Evolutionary conservation across 2,113 vertebrate genomes (phyloP).

Genomic region (Empidonax traillii): DNA sequence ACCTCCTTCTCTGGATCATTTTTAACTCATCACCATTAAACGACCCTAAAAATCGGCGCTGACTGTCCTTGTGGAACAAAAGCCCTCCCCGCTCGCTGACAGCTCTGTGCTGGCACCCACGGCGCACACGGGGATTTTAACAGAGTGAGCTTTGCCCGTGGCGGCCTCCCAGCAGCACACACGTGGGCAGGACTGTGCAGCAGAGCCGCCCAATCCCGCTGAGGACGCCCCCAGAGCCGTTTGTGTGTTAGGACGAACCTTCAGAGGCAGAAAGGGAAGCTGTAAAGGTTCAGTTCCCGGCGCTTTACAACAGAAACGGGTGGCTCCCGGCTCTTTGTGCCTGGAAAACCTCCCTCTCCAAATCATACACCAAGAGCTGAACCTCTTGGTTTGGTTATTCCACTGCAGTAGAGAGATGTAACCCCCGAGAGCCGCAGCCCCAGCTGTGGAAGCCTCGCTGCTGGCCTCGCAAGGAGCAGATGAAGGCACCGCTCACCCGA

Average conservation of each 20-base stretch:
- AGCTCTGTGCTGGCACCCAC: not conserved
- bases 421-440: not conserved
- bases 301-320: not conserved
- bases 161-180: not conserved
- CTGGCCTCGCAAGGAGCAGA: not conserved
- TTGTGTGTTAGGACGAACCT: not conserved
- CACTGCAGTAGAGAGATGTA: not conserved
- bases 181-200: not conserved
- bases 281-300: not conserved
- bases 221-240: not conserved
- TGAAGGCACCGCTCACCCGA: not conserved
- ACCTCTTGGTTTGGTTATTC: not conserved
- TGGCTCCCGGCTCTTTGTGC: not conserved
- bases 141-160: not conserved
- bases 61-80: not conserved
- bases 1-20: not conserved
- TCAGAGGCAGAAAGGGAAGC: fast-evolving
- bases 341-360: not conserved
- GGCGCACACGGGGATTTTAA: not conserved
- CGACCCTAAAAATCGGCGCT: not conserved
- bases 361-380: fast-evolving
- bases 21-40: not conserved
- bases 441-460: not conserved
- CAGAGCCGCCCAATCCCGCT: not conserved
- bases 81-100: not conserved